phyloP scores from a whole-genome alignment of 2,888 invertebrate genomes.

The Caprella mutica region DNA sequence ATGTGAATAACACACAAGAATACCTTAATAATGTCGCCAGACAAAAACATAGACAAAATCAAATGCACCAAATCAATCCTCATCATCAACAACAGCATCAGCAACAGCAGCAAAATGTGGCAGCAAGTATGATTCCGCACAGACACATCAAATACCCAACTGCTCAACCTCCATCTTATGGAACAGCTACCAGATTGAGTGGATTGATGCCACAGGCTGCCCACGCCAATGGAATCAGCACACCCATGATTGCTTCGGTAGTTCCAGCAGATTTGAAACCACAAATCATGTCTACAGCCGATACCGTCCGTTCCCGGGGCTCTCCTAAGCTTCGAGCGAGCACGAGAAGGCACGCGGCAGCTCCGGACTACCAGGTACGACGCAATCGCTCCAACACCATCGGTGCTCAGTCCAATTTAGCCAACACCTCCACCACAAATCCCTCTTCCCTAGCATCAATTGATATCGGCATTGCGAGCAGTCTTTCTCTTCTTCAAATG shows the following conservation, averaged over 20 bases:
- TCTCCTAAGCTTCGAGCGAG: constrained; percentile 30
- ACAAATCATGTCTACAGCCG: constrained; percentile 28
- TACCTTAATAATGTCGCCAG: background rate
- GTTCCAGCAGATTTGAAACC: constrained; percentile 32
- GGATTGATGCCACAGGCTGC: background rate
- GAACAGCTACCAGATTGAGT: background rate
- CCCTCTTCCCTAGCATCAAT: too few relatives aligned
- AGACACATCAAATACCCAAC: background rate
- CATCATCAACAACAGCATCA: constrained; percentile 14
- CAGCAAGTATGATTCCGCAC: background rate
- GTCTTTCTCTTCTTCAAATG: too few relatives aligned
- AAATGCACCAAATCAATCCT: background rate
- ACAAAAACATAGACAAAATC: background rate
- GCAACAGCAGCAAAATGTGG: constrained; percentile 6
- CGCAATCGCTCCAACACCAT: constrained; percentile 9
- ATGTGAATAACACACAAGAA: constrained; percentile 6
- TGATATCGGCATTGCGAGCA: too few relatives aligned
- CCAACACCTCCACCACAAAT: too few relatives aligned
- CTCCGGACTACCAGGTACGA: constrained; percentile 28
- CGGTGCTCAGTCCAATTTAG: too few relatives aligned
- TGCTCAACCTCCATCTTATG: background rate
- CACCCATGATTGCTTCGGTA: constrained; percentile 26
- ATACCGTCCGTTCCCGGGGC: constrained; percentile 25
- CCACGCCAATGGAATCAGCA: background rate
- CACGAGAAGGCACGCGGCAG: constrained; percentile 22